Percentiles rank a stretch among this genome's conserved stretches.
phyloP scores from a whole-genome alignment of 2,888 invertebrate species.

The Calameuta pallipes region DNA sequence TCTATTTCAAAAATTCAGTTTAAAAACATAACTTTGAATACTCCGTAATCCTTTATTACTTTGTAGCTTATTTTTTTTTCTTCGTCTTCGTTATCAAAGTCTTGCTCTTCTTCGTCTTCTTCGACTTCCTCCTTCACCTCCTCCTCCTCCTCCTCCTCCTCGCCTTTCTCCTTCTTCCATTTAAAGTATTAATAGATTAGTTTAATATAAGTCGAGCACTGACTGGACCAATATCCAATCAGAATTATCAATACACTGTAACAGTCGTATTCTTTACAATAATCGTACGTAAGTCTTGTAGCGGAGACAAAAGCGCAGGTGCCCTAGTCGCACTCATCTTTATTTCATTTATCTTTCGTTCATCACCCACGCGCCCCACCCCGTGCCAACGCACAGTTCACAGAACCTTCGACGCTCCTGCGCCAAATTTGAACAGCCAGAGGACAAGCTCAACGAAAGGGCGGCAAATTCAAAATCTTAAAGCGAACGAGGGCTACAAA shows the following conservation, averaged over 20 bases:
- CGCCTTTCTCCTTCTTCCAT: constrained; percentile 27
- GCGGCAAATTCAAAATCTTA: too few species aligned
- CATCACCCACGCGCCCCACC: too few species aligned
- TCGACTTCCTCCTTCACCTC: constrained; percentile 39
- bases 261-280: constrained; percentile 63
- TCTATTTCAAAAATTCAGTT: constrained; percentile 65
- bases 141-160: constrained; percentile 24
- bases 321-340: constrained; percentile 50
- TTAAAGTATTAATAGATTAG: constrained; percentile 58
- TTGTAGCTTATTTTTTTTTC: constrained; percentile 53
- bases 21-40: constrained; percentile 64
- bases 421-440: too few species aligned
- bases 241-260: constrained; percentile 60
- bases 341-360: too few species aligned
- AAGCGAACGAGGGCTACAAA: too few species aligned
- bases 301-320: constrained; percentile 61
- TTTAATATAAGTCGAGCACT: constrained; percentile 59
- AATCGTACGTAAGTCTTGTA: constrained; percentile 62
- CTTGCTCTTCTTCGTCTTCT: constrained; percentile 46
- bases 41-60: constrained; percentile 59
- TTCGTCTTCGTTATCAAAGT: constrained; percentile 25
- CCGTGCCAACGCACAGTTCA: too few species aligned
- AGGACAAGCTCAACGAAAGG: too few species aligned
- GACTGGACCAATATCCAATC: constrained; percentile 50
- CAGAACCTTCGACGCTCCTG: too few species aligned